Evolutionary conservation across 92 coral and sea anemone genomes (phyloP), one percentile per base, ranked within the genome.

Genomic region (Siderastrea siderea): DNA sequence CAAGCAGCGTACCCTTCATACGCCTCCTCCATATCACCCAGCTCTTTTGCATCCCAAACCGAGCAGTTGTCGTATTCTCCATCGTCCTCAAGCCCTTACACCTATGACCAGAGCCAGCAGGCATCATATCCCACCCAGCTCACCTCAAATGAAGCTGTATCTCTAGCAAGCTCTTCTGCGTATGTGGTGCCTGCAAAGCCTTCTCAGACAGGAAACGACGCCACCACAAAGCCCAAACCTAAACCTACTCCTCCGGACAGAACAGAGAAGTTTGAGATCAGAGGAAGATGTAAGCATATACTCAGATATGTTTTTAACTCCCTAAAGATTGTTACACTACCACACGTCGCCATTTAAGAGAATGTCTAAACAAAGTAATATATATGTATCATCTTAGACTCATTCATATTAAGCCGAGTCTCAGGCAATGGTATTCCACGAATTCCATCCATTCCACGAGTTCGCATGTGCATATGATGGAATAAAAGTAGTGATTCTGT

Each of bases 181-280:
- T 61, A 49, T 15, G 19, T 64, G n/a, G 8, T 64, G 46, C 43
- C 52, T 49, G 52, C 86, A 13, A 62, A 74, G 10, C 52, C 59
- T 45, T 5, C 10, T 16, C 75, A 69, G 45, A 45, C 87, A 38
- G 49, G 16, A 46, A 47, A 49, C 17, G 87, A 84, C 79, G 80
- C 71, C 12, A 8, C 46, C 47, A 68, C 5, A 61, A 72, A 57
- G 49, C 75, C 60, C 61, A 80, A 61, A 38, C 74, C 67, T 26
- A 91, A 81, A 70, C 87, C 88, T 52, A 74, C 93, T 3, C 93
- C 90, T 43, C 96, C 96, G 1, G 83, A 93, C 47, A 85, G 96
- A 60, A 63, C 92, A 50, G 96, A 93, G 72, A 79, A 62, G 13
- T 93, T 86, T 44, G 83, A 85, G 47, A 78, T 90, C 89, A 82